Conservation (phyloP, 2,888 invertebrate species). For the Cataglyphis cursor region DNA sequence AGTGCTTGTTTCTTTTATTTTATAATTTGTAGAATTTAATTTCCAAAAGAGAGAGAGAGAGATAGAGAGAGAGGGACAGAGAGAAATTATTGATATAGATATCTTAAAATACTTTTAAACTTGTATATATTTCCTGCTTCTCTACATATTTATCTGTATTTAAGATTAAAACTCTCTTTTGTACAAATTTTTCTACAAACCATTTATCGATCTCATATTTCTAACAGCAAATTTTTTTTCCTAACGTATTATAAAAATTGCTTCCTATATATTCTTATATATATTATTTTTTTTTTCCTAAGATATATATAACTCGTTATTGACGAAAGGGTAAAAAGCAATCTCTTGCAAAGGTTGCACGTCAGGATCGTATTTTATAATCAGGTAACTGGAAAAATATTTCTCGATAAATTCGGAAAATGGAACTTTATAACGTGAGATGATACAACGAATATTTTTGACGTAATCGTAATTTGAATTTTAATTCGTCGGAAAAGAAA, state of each 20-base stretch:
- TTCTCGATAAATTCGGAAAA: constrained; percentile 3
- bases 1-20: not conserved
- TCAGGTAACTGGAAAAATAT: constrained; percentile 21
- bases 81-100: not conserved
- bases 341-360: constrained; percentile 38
- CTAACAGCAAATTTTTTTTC: not conserved
- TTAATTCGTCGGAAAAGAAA: constrained; percentile 15
- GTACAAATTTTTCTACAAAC: not conserved
- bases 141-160: not conserved
- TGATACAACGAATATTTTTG: constrained; percentile 8
- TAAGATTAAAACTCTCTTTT: not conserved
- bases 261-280: not conserved
- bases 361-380: constrained; percentile 19
- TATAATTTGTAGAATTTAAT: not conserved
- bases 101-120: not conserved
- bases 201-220: constrained; percentile 13
- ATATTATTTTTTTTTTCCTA: not conserved
- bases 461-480: constrained; percentile 32
- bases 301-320: constrained; percentile 35
- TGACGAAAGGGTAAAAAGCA: constrained; percentile 33
- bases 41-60: not conserved
- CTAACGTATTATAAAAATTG: constrained; percentile 19
- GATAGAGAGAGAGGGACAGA: not conserved
- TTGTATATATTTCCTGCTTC: not conserved
- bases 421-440: not conserved